Evolutionary conservation across 2,797 vertebrate genomes (phyloP).

Genomic region (Podargus strigoides): DNA sequence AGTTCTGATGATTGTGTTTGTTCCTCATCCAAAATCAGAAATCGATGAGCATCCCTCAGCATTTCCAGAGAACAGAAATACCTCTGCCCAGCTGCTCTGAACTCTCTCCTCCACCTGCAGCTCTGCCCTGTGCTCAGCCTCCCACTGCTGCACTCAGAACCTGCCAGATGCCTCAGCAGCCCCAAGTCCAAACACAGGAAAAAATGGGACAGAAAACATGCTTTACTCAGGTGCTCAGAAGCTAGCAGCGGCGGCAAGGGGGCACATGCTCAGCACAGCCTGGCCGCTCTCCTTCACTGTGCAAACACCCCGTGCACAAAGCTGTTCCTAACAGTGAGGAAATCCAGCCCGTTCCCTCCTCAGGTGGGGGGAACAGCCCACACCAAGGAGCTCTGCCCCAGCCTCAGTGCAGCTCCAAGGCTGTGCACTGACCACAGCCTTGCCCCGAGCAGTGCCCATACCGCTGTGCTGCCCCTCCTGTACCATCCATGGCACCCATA

Average conservation of each 20-base stretch:
- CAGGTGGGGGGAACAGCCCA: too few species aligned
- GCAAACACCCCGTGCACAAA: background rate
- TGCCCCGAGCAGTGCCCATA: rapidly evolving
- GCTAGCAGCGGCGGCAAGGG: background rate
- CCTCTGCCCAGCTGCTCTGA: background rate
- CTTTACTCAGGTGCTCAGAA: background rate
- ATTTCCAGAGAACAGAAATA: background rate
- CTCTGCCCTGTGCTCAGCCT: background rate
- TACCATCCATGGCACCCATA: background rate
- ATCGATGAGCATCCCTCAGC: background rate
- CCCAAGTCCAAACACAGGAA: background rate
- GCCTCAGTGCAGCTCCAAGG: rapidly evolving
- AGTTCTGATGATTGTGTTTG: background rate
- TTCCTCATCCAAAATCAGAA: background rate
- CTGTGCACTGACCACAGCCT: background rate
- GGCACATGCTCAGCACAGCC: background rate
- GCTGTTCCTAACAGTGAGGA: background rate
- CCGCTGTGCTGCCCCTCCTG: background rate
- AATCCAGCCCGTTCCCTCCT: too few species aligned
- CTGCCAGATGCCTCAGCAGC: background rate
- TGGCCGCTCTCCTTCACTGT: background rate
- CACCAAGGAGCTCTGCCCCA: rapidly evolving
- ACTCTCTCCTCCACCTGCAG: background rate
- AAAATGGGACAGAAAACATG: too few species aligned
- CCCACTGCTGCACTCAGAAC: rapidly evolving